phyloP scores from a whole-genome alignment of 2,888 invertebrate genomes.

The Nomada lathburiana region DNA sequence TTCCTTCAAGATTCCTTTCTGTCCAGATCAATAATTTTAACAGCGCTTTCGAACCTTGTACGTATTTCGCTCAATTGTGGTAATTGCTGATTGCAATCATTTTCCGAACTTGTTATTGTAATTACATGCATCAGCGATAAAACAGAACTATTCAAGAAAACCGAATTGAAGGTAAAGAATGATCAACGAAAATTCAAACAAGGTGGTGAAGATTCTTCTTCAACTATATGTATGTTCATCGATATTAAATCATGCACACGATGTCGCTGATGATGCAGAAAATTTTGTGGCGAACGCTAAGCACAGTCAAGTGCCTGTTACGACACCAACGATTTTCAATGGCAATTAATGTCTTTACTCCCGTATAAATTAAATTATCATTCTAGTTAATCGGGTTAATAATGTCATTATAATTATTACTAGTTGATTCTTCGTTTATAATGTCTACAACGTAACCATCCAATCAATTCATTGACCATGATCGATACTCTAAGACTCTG shows the following conservation, averaged over 20 bases:
- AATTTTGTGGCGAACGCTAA: constrained; percentile 21
- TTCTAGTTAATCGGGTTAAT: background rate
- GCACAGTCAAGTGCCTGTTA: constrained; percentile 14
- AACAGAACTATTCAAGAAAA: too few relatives aligned
- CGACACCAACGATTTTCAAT: constrained; percentile 20
- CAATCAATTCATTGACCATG: background rate
- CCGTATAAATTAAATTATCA: constrained; percentile 8
- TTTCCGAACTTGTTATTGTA: background rate
- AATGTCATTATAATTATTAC: background rate
- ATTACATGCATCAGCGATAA: background rate
- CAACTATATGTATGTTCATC: constrained; percentile 26
- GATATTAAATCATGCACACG: constrained; percentile 46
- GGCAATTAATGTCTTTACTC: constrained; percentile 8
- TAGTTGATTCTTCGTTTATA: too few relatives aligned
- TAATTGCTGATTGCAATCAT: background rate
- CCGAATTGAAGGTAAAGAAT: background rate
- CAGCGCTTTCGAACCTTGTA: too few relatives aligned
- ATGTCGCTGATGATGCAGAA: constrained; percentile 32
- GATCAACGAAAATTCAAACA: constrained; percentile 14
- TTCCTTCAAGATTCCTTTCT: too few relatives aligned
- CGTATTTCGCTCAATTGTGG: too few relatives aligned
- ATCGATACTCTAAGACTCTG: background rate
- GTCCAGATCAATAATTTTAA: too few relatives aligned
- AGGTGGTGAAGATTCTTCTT: constrained; percentile 10
- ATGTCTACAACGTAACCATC: too few relatives aligned